Evolutionary conservation across 2,888 invertebrate genomes (phyloP), one percentile per base, ranked within the genome.

Genomic region (Chloroclystis v-ata): DNA sequence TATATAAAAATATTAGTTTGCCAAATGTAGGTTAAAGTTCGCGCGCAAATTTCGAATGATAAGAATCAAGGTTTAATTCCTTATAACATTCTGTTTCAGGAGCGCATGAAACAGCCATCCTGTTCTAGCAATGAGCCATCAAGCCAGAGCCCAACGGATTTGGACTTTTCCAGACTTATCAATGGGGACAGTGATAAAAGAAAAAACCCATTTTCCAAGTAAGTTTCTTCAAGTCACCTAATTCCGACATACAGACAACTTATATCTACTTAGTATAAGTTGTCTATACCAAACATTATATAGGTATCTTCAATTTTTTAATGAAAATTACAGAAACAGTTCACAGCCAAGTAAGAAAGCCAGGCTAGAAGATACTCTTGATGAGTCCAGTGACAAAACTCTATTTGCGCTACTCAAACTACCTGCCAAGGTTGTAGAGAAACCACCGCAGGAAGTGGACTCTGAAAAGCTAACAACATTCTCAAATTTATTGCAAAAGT

Each of bases 161-260:
- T 89, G 60, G 82, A 89, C 66, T 87, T 89, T 59, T 85, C 89
- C 28, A 80, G 82, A 58, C 66, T 89, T 12, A 56, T 79, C 13
- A 14, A 33, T 33, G 32, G 32, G 3, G 74, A 85, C 52, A 77
- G 89, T 13, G 90, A 90, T 39, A 95, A 95, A 69, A 90, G 94
- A 41, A 94, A 92, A 69, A 95, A 95, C 76, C 95, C 95, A 6
- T 95, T 95, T 81, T 82, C 89, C 13, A 92, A 90, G 90, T 90
- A 73, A 75, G 89, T 69, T 28, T 10, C n/a, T n/a, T n/a, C n/a
- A n/a, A n/a, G n/a, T n/a, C n/a, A n/a, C n/a, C n/a, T n/a, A n/a
- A n/a, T n/a, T n/a, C n/a, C n/a, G n/a, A n/a, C n/a, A 26, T 20
- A 20, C 2, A 20, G 5, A 20, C 20, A 20, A 20, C 5, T 20